phyloP scores from a whole-genome alignment of 2,888 invertebrate genomes.

The Graphium colonna region DNA sequence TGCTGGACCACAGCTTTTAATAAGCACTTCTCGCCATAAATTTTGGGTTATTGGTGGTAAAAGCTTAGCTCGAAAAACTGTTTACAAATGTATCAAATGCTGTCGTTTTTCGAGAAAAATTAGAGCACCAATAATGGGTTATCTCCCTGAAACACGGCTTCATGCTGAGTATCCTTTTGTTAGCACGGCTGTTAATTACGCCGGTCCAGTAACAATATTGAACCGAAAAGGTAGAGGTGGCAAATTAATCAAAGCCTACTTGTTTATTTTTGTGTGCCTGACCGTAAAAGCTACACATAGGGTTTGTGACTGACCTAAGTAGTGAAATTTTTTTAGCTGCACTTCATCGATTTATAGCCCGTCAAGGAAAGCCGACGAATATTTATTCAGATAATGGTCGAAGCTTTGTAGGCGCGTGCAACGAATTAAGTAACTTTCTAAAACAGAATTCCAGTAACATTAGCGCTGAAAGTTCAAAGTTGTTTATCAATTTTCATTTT shows the following conservation, averaged over 20 bases:
- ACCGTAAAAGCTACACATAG: constrained; percentile 29
- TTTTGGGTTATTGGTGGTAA: constrained; percentile 27
- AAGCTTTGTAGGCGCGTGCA: constrained; percentile 26
- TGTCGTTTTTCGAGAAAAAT: constrained; percentile 22
- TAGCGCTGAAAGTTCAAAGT: background rate
- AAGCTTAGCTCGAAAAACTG: constrained; percentile 22
- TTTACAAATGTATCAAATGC: constrained; percentile 23
- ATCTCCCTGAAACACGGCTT: constrained; percentile 26
- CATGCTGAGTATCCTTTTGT: constrained; percentile 26
- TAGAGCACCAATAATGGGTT: constrained; percentile 29
- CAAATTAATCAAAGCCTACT: constrained; percentile 25
- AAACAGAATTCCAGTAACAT: background rate
- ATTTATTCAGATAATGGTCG: constrained; percentile 31
- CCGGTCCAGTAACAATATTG: constrained; percentile 30
- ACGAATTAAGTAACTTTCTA: background rate
- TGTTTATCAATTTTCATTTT: constrained; percentile 22
- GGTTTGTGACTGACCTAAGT: constrained; percentile 27
- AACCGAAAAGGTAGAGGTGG: constrained; percentile 30
- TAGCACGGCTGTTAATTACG: constrained; percentile 28
- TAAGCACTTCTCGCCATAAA: constrained; percentile 24
- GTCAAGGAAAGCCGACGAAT: constrained; percentile 25
- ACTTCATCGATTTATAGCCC: constrained; percentile 25
- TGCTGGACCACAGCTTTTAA: constrained; percentile 28
- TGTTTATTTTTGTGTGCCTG: constrained; percentile 32
- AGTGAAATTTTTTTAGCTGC: constrained; percentile 25